Base-by-base conservation (phyloP, 1,140 invertebrate species). In the Apis dorsata region DNA sequence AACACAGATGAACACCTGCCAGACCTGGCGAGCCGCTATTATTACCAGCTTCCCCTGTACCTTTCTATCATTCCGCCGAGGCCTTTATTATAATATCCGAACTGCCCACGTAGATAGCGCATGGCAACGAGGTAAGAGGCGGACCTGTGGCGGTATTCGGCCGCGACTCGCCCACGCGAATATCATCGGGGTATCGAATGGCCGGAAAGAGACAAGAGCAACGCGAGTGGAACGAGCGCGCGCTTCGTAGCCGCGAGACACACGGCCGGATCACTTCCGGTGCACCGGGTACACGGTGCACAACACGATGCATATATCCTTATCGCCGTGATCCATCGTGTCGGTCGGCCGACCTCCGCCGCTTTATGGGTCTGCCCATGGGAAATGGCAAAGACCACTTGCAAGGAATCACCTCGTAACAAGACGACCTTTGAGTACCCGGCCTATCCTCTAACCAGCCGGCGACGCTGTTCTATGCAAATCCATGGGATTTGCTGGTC, bases 311-410 rank as follows among this genome's bases (percentile, higher is more conserved):
- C 87, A 88, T 88, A 87, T 88, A 88, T 81, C 68, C 86, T 88
- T 88, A 88, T 88, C 87, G 87, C 69, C 66, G 80, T 85, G 83
- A 88, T 88, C 86, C 86, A 88, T 88, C 87, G 86, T 88, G 87
- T 88, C 83, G 79, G 79, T 53, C 4, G 78, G 85, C 49, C 86
- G 84, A 85, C 80, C 87, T 87, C 86, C 69, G 86, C 71, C 79
- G 86, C 74, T 88, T 88, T 85, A 88, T 81, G 86, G 87, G 79
- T 88, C 66, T 77, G 84, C 84, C 84, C 86, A 88, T 88, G 87
- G 86, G 87, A 88, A 88, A 88, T 85, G 79, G 87, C 87, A 88
- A 88, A 88, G 87, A 88, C 86, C 87, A 85, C 86, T 88, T 85
- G 87, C 86, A 82, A 83, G 84, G 87, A 88, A 88, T 88, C 86